These are phyloP conservation scores for Drosophila sulfurigaster DNA, from an alignment of 1,140 invertebrate genomes.

Conservation along the genomic window DNA sequence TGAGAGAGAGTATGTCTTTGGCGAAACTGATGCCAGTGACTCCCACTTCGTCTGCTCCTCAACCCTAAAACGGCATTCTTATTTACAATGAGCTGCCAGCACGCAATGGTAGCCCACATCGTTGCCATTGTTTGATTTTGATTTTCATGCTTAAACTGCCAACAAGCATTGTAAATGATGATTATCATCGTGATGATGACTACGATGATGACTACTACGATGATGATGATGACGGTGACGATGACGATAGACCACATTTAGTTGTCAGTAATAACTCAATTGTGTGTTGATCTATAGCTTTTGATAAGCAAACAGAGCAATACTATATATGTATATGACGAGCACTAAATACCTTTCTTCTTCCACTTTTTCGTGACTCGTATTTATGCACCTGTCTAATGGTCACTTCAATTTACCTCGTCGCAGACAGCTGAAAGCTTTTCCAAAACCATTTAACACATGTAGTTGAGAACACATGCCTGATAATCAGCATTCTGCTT, in stretches of 20 bases:
- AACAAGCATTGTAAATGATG: slow-evolving; percentile 37
- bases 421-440: neutral
- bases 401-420: slow-evolving; percentile 4
- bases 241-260: slow-evolving; percentile 67
- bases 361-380: slow-evolving; percentile 25
- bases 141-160: slow-evolving; percentile 62
- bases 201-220: slow-evolving; percentile 11
- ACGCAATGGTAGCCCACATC: slow-evolving; percentile 64
- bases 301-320: slow-evolving; percentile 55
- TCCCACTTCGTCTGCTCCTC: neutral
- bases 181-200: slow-evolving; percentile 20
- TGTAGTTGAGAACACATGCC: neutral
- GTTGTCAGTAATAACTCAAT: slow-evolving; percentile 78
- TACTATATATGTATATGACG: neutral
- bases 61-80: slow-evolving; percentile 38
- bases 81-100: slow-evolving; percentile 67
- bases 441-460: slow-evolving; percentile 22
- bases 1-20: slow-evolving; percentile 14
- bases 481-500: slow-evolving; percentile 1
- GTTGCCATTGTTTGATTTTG: slow-evolving; percentile 64
- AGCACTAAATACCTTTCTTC: slow-evolving; percentile 20
- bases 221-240: slow-evolving; percentile 21
- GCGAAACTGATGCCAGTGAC: slow-evolving; percentile 1
- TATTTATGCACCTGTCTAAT: neutral
- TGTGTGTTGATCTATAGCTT: slow-evolving; percentile 64